Base-by-base conservation (phyloP, 2,797 vertebrate species). In the Brachyrhaphis roseni region DNA sequence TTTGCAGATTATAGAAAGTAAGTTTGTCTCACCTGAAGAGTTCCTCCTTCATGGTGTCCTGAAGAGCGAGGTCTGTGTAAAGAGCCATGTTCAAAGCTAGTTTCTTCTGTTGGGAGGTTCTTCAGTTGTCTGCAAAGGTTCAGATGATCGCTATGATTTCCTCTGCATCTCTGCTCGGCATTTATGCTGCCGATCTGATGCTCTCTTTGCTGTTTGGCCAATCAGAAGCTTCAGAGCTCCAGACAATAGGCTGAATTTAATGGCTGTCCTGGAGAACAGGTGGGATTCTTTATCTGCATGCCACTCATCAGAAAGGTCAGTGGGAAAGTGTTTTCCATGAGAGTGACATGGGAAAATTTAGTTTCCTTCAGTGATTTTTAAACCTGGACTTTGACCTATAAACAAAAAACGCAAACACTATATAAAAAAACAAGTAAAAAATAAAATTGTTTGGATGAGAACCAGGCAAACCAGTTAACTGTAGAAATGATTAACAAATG, bases 1-100 rank as follows among this genome's bases (percentile, higher is more conserved):
- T 45, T 62, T 39, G 8, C 2, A 47, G 23, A 31, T 31, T 18
- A 45, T 7, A 45, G 2, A 43, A 64, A 23, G 34, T 23, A 39
- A 75, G 15, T 36, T 73, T 23, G 12, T 41, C 89, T 91, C 78
- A 95, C 95, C 93, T 87, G 23, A 94, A 92, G 68, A 93, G 91
- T 84, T 94, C 90, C 57, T 93, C 94, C 92, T 95, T 94, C 85
- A 92, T 66, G 77, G 78, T 93, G 88, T 95, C 94, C 68, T 95
- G 94, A 59, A 94, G 87, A 72, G 78, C 47, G 57, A 96, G 91
- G 81, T 94, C 91, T 47, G 90, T 75, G 82, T 95, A 95, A 28
- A 85, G 86, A 86, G 94, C 77, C 94, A 95, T 95, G 74, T 82
- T 34, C 73, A 0, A 62, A 45, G 74, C 73, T 66, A 74, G 47